Evolutionary conservation across 2,113 vertebrate species (phyloP).

Genomic region (Heliornis fulica): DNA sequence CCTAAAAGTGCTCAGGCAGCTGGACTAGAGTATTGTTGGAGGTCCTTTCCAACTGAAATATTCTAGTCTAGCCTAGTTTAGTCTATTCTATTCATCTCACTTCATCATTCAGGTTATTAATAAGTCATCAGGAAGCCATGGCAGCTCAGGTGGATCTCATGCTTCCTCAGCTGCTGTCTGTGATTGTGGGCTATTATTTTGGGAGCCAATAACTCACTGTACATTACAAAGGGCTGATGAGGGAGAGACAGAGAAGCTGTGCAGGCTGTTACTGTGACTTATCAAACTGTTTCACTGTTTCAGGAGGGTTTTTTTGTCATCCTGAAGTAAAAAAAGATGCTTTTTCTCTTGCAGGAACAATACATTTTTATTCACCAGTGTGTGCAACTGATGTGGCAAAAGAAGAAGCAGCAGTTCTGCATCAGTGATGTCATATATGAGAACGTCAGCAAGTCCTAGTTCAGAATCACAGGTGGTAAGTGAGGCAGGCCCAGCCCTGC

Average conservation of each 20-base stretch:
- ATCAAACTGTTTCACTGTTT: neutral
- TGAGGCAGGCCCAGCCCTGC: neutral
- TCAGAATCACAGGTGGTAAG: constrained; percentile 57
- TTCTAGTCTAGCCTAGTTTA: no score
- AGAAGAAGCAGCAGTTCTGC: constrained; percentile 91
- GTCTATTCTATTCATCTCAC: neutral
- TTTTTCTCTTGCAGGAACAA: constrained; percentile 82
- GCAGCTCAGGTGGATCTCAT: neutral
- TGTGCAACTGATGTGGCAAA: constrained; percentile 93
- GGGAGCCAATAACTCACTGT: neutral
- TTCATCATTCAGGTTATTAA: neutral
- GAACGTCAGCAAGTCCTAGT: constrained; percentile 93
- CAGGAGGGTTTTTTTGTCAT: neutral
- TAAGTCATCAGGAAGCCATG: neutral
- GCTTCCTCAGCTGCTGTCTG: neutral
- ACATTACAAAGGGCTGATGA: neutral
- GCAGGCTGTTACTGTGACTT: neutral
- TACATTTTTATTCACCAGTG: constrained; percentile 98
- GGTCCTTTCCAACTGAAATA: no score
- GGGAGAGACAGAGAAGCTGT: neutral
- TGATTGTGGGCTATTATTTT: neutral
- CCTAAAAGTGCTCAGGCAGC: no score
- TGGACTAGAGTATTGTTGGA: no score
- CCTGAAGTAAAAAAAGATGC: neutral
- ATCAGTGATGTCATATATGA: constrained; percentile 94